Evolutionary conservation across 2,888 invertebrate species (phyloP), one percentile per base, ranked within the genome.

Genomic region (Drosophila subquinaria): DNA sequence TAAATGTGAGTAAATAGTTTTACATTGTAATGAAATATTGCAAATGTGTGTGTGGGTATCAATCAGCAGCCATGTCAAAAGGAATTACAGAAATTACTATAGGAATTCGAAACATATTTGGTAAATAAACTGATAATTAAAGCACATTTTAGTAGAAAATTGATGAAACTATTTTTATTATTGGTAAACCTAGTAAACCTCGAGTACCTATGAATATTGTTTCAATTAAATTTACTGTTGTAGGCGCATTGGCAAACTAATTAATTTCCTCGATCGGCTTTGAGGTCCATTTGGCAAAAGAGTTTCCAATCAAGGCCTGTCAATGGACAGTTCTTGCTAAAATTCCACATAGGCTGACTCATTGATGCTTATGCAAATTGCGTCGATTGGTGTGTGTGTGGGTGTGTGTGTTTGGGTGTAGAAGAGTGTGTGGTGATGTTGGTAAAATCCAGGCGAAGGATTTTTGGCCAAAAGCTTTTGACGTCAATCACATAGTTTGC

Each of bases 401-500:
- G 11, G 30, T 15, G 27, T 15, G 27, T n/a, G 47, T 27, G n/a
- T 13, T 27, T 4, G 4, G 13, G 40, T 23, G 15, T 40, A 30
- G 5, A 9, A 27, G 36, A 1, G 23, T 36, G 36, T 40, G n/a
- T 40, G 17, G 50, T 17, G 30, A 3, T 48, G 17, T 59, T 30
- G 17, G 27, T 4, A 20, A 67, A 50, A 33, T 45, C 8, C 11
- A 33, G 11, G 9, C 20, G 9, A 33, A 20, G 51, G 20, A 45
- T 53, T 56, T 52, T 38, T 42, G 59, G 10, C 42, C 42, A 35
- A 36, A 51, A 20, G 45, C 45, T 20, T 57, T 79, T 76, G 80
- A 70, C 70, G 80, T 80, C 80, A 77, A 70, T 76, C 76, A 70
- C 67, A 71, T 67, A 53, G 69, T 69, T 74, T 61, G 4, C 13